These are phyloP conservation scores for Coleophora flavipennella DNA, from an alignment of 2,888 invertebrate genomes.

Conservation along the genomic window DNA sequence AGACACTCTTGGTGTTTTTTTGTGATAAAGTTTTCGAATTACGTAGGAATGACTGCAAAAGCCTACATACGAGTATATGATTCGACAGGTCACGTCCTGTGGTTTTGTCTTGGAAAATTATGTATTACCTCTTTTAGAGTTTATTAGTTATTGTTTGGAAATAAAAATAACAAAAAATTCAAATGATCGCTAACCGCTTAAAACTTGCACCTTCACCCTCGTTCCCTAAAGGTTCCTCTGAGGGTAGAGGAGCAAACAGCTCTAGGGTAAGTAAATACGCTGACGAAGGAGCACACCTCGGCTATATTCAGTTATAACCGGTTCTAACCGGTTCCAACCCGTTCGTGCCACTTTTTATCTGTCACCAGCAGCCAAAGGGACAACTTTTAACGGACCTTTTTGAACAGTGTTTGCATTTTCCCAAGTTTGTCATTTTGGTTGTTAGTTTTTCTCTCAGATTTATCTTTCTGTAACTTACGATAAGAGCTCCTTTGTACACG, in stretches of 20 bases:
- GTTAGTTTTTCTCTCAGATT: slow-evolving; percentile 15
- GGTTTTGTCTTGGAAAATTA: no score
- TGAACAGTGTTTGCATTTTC: slow-evolving; percentile 41
- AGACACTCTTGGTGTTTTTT: no score
- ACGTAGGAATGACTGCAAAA: no score
- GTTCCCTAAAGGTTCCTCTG: slow-evolving; percentile 41
- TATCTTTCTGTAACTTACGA: background rate
- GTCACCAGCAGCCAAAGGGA: slow-evolving; percentile 53
- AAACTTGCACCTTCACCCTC: slow-evolving; percentile 14
- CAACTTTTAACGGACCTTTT: slow-evolving; percentile 42
- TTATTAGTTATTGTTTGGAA: no score
- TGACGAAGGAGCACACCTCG: slow-evolving; percentile 60
- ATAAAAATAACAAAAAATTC: no score
- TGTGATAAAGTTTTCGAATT: no score
- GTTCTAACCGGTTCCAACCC: slow-evolving; percentile 20
- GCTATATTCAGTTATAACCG: slow-evolving; percentile 36
- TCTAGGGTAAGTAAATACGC: slow-evolving; percentile 64
- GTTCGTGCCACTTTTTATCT: slow-evolving; percentile 37
- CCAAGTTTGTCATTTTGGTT: slow-evolving; percentile 20
- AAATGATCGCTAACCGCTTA: slow-evolving; percentile 11
- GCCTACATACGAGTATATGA: no score
- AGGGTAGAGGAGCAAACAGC: slow-evolving; percentile 66
- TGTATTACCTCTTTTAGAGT: no score
- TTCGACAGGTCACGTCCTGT: no score
- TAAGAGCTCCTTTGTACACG: no score